Evolutionary conservation across 2,888 invertebrate genomes (phyloP), one percentile per base, ranked within the genome.

Genomic region (Hartigia nigra): DNA sequence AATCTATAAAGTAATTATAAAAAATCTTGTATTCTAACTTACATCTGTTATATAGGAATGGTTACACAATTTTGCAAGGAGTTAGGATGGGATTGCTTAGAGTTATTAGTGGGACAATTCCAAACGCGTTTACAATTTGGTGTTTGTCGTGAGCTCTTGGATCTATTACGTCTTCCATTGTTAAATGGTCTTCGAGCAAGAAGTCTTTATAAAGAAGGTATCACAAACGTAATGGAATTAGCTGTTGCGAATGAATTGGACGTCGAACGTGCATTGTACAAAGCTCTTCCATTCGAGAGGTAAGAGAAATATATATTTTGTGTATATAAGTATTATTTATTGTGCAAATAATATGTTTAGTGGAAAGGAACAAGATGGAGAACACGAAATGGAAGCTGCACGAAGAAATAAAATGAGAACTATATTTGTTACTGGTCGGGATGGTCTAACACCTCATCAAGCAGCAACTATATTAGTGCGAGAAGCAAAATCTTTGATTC

Each of bases 121-220:
- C 98, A 99, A 92, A 96, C 96, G 87, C 95, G 99, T 31, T 93
- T 99, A 72, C 97, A 97, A 87, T 99, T 99, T 91, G 99, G 99
- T 14, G 96, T 99, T 74, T 96, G 97, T 88, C 94, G 96, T 34
- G 99, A 99, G 90, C 93, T 99, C 70, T 94, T 98, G 82, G 99
- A 99, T 90, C 93, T 99, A 78, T 96, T 98, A 93, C 95, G 96
- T 84, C 92, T 99, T 74, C 94, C 97, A 0, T 94, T 96, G 83
- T 92, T 99, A 77, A 98, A 97, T 90, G 97, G 96, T 0, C 94
- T 95, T 85, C 94, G 97, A 84, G 98, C 99, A 1, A 93, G 99
- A 86, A 94, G 95, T 69, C 92, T 99, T 11, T 97, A 95, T 89
- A 95, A 97, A 91, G 94, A 95, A 35, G 98, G 97, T 0, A 95